Evolutionary conservation across 2,113 vertebrate genomes (phyloP).

Genomic region (Seriola rivoliana): DNA sequence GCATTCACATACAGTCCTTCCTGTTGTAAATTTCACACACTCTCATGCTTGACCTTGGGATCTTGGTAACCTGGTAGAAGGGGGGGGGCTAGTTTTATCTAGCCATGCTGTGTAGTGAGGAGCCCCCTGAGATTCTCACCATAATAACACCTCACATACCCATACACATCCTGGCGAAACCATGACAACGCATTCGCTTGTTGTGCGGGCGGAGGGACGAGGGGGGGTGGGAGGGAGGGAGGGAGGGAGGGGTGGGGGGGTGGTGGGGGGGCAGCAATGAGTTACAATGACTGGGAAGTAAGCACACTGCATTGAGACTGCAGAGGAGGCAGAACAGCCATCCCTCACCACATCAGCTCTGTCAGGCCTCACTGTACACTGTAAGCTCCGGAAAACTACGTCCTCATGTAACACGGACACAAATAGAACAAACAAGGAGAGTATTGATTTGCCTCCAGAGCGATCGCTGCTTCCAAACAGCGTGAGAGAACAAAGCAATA

Average conservation of each 20-base stretch:
- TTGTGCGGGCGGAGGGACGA: slow-evolving; percentile 43
- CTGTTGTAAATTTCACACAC: slow-evolving; percentile 36
- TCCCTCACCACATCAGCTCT: slow-evolving; percentile 46
- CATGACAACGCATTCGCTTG: slow-evolving; percentile 72
- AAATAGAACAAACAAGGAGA: slow-evolving; percentile 44
- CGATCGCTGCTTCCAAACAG: slow-evolving; percentile 1
- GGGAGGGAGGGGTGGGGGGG: slow-evolving; percentile 1
- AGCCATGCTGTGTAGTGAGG: background rate
- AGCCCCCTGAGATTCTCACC: slow-evolving; percentile 25
- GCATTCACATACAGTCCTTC: slow-evolving; percentile 14
- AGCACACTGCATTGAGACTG: slow-evolving; percentile 66
- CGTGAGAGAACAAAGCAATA: slow-evolving; percentile 2
- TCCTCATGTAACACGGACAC: slow-evolving; percentile 45
- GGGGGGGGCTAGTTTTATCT: background rate
- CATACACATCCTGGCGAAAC: slow-evolving; percentile 59
- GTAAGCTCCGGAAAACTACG: slow-evolving; percentile 31
- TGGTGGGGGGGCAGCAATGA: slow-evolving; percentile 37
- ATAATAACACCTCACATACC: slow-evolving; percentile 55
- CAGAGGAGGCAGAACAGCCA: slow-evolving; percentile 45
- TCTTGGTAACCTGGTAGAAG: slow-evolving; percentile 19
- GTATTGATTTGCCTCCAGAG: slow-evolving; percentile 60
- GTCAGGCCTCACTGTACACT: slow-evolving; percentile 23
- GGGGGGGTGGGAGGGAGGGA: no score
- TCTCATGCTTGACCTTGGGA: slow-evolving; percentile 50
- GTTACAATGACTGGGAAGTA: slow-evolving; percentile 54